Base-by-base conservation (phyloP, 2,888 invertebrate species). In the Phortica okadai region DNA sequence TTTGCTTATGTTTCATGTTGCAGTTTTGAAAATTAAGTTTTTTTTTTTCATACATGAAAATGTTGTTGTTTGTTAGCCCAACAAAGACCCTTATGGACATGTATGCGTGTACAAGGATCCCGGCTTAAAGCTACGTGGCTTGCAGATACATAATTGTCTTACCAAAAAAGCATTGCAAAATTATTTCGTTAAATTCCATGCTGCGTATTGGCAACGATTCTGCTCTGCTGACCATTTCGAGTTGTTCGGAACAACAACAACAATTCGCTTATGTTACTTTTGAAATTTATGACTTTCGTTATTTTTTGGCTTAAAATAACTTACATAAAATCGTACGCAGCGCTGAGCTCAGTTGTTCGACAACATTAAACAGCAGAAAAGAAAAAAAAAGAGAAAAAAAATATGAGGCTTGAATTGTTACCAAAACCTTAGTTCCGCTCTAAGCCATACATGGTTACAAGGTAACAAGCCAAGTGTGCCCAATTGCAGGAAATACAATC, bases 401-500 rank as follows among this genome's bases (percentile, higher is more conserved):
- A 33, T 4, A 33, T 33, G 33, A 33, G 33, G 33, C 33, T 33
- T 33, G 33, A 33, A 33, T 33, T 33, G 33, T 33, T 33, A 62
- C 73, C n/a, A 59, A 14, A 50, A 74, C 50, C 76, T 72, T 62
- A 25, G 21, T 82, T 81, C 75, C 82, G 79, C 16, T 45, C 16
- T 1, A 70, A 11, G 8, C 8, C 75, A 81, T 79, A 81, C 78
- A 77, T 45, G 79, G 83, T 86, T 84, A 81, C 7, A 80, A 80
- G 84, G 77, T 82, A 84, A 82, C 80, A 78, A 81, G 78, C 81
- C 82, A 79, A 84, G 83, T 83, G 83, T 82, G 70, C 74, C 84
- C 77, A 83, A 84, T 83, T 77, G 75, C 77, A 83, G 11, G 67
- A n/a, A 42, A 42, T 64, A 21, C 6, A 62, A 33, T 50, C 50